Conservation (phyloP, 2,113 vertebrate genomes). For the Cranoglanis bouderius region DNA sequence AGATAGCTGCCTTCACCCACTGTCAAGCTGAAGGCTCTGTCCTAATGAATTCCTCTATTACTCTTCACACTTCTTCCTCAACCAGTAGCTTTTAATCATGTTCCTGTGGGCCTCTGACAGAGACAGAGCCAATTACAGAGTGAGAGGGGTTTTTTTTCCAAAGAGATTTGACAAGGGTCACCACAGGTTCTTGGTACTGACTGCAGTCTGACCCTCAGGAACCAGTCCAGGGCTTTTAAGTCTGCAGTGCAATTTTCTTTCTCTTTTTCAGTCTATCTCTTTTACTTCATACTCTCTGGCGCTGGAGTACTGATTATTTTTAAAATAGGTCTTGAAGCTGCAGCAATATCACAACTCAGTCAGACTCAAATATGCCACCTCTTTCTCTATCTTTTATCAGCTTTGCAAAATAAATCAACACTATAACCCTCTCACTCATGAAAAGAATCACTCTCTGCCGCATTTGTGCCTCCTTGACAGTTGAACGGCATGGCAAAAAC, state of each 20-base stretch:
- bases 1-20: background rate
- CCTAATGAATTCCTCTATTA: conserved; percentile 4
- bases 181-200: conserved; percentile 27
- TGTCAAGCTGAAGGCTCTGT: conserved; percentile 11
- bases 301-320: background rate
- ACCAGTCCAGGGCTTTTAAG: conserved; percentile 23
- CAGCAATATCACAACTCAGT: background rate
- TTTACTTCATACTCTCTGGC: background rate
- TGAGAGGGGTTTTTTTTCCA: conserved; percentile 1
- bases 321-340: background rate
- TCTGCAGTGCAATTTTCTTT: background rate
- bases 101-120: conserved; percentile 1
- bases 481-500: background rate
- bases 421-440: background rate
- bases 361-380: background rate
- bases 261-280: conserved; percentile 13
- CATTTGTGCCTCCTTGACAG: background rate
- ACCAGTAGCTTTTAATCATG: conserved; percentile 17
- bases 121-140: conserved; percentile 32
- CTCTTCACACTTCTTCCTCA: background rate
- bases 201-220: conserved; percentile 32
- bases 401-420: background rate
- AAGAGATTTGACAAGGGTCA: conserved; percentile 37
- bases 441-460: background rate
- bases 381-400: background rate